phyloP scores from a whole-genome alignment of 2,888 invertebrate species.

The Orgyia antiqua region DNA sequence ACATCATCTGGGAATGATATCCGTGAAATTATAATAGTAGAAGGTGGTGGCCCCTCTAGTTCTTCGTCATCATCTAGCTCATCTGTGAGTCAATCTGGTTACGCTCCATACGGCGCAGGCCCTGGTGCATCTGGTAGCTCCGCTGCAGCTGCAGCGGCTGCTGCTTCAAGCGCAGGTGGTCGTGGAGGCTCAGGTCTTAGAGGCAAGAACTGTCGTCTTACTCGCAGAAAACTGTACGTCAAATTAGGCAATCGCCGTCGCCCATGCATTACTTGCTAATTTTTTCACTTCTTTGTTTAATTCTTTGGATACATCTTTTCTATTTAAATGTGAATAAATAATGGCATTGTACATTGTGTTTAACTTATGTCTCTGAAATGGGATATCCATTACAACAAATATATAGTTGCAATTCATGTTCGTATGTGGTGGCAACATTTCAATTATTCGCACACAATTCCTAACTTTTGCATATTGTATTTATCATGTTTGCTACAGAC shows the following conservation, averaged over 20 bases:
- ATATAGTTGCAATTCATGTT: too few species aligned
- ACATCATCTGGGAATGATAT: not conserved
- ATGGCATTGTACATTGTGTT: slow-evolving; percentile 29
- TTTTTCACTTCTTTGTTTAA: slow-evolving; percentile 11
- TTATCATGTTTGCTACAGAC: too few species aligned
- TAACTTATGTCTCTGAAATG: slow-evolving; percentile 11
- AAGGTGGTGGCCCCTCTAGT: not conserved
- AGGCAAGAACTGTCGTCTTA: slow-evolving; percentile 45
- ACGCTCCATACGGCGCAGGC: slow-evolving; percentile 1
- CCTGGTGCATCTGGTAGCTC: not conserved
- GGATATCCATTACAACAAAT: too few species aligned
- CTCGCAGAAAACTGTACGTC: slow-evolving; percentile 45
- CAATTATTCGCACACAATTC: too few species aligned
- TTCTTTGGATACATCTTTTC: slow-evolving; percentile 51
- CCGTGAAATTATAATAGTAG: not conserved
- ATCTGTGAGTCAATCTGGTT: not conserved
- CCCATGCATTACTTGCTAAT: slow-evolving; percentile 48
- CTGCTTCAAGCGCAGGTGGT: not conserved
- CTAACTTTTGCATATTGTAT: too few species aligned
- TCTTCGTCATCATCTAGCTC: not conserved
- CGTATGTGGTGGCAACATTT: too few species aligned
- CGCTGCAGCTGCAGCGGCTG: not conserved
- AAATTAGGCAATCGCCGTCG: slow-evolving; percentile 34
- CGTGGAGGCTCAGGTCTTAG: slow-evolving; percentile 21
- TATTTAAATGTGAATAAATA: slow-evolving; percentile 36